Evolutionary conservation across 2,113 vertebrate genomes (phyloP), one percentile per base, ranked within the genome.

Genomic region (Xiphorhynchus elegans): DNA sequence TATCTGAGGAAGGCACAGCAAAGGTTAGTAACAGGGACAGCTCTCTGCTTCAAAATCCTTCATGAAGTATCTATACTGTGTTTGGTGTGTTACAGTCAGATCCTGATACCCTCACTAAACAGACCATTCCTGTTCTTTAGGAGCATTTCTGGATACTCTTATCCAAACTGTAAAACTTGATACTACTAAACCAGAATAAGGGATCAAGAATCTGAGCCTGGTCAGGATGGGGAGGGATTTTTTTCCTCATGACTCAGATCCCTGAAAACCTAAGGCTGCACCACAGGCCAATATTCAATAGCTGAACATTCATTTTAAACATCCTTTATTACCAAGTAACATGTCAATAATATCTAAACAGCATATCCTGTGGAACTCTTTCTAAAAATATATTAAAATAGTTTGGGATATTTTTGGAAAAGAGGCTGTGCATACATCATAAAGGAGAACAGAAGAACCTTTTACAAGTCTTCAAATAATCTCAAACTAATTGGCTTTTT

Each of bases 401-500:
- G 37, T 92, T 87, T 53, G 91, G 77, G 37, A 26, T 53, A 53
- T 70, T 6, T 2, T 50, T 82, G 73, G 63, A 95, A 92, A 95
- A 85, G 31, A 93, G 59, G 26, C 46, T 88, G 35, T 84, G 29
- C 62, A 89, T 91, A 55, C 3, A 80, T 85, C 73, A 95, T 59
- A 95, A 90, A 50, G 28, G 33, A 68, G 67, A 95, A 87, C 63
- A 94, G 82, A 91, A 95, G 67, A 94, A 84, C 40, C 29, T 92
- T 96, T 85, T 89, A 90, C 10, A 87, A 94, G 55, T 84, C 67
- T 90, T 91, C 79, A 95, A 84, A 90, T 87, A 95, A 96, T 94
- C 74, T 95, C 89, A 79, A 91, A 96, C n/a, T 80, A 83, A 97
- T 93, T 97, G 88, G 69, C 42, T 91, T 87, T 82, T 79, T 96